Base-by-base conservation (phyloP, 2,113 vertebrate species). In the Rhinogobius similis region DNA sequence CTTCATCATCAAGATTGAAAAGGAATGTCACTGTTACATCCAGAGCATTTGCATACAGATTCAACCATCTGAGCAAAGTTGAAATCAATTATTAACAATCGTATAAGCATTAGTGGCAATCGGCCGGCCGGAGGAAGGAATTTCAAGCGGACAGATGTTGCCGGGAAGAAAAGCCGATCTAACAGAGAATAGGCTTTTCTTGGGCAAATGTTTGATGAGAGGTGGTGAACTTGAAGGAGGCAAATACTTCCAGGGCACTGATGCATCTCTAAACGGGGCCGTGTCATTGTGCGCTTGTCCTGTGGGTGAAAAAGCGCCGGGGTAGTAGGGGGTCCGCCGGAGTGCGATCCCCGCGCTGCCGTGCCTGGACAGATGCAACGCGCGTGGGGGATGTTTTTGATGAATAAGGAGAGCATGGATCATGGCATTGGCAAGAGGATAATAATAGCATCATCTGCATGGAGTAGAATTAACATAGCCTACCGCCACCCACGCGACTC, bases 371-470 rank as follows among this genome's bases (percentile, higher is more conserved):
- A 87, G 86, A 92, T 90, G 88, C 82, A 79, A 75, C 65, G 73
- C 63, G 6, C 67, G 78, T 65, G 83, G 75, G 83, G 78, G 77
- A 44, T 82, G 53, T 76, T 74, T 78, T 86, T 87, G 81, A 91
- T 87, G 82, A 86, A 91, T 85, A 85, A 84, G 82, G 79, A 82
- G 80, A 84, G 75, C 73, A 76, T 76, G 79, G 84, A 85, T 87
- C 81, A 67, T 82, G 73, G 68, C 72, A 82, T 86, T 84, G 75
- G 72, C 67, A 32, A 2, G 41, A 75, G 76, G 83, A 82, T 83
- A 86, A 87, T 84, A 82, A 83, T 64, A 46, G 82, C 74, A 77
- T 82, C 78, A 90, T 92, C 87, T 90, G 90, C 86, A 87, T 82
- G 77, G 70, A 76, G 75, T 62, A 55, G 63, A 73, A 89, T 89